Evolutionary conservation across 2,888 invertebrate species (phyloP).

Genomic region (Theretra japonica): DNA sequence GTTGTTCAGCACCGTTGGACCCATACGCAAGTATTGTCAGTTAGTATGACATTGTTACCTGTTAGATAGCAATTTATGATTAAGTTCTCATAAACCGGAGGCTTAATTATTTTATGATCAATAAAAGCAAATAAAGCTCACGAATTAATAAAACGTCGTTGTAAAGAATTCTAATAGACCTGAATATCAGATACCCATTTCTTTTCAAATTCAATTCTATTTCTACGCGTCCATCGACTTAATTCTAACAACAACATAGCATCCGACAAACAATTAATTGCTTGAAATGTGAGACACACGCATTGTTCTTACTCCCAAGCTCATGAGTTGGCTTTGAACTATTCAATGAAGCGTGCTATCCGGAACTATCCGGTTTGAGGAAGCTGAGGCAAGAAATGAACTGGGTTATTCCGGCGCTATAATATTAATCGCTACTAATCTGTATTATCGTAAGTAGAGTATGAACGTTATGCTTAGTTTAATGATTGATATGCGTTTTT

Average conservation of each 20-base stretch:
- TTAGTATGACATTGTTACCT: too few relatives aligned
- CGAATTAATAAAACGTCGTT: too few relatives aligned
- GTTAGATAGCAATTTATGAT: too few relatives aligned
- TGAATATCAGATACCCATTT: too few relatives aligned
- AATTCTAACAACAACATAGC: conserved; percentile 39
- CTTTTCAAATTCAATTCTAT: background rate
- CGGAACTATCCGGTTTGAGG: conserved; percentile 68
- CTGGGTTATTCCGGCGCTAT: conserved; percentile 61
- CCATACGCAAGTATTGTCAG: too few relatives aligned
- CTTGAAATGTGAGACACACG: conserved; percentile 69
- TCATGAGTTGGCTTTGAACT: conserved; percentile 48
- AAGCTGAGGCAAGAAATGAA: conserved; percentile 59
- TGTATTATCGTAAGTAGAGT: background rate
- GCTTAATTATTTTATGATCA: too few relatives aligned
- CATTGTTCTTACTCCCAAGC: conserved; percentile 47
- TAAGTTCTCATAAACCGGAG: too few relatives aligned
- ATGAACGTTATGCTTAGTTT: background rate
- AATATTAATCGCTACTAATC: conserved; percentile 4
- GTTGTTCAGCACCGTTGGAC: too few relatives aligned
- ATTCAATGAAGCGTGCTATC: conserved; percentile 48
- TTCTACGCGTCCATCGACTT: background rate
- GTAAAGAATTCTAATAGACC: too few relatives aligned
- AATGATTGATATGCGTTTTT: background rate
- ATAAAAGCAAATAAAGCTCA: too few relatives aligned
- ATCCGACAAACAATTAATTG: conserved; percentile 65